These are phyloP conservation scores for Antennarius striatus DNA, from an alignment of 2,113 vertebrate genomes.

Conservation along the genomic window DNA sequence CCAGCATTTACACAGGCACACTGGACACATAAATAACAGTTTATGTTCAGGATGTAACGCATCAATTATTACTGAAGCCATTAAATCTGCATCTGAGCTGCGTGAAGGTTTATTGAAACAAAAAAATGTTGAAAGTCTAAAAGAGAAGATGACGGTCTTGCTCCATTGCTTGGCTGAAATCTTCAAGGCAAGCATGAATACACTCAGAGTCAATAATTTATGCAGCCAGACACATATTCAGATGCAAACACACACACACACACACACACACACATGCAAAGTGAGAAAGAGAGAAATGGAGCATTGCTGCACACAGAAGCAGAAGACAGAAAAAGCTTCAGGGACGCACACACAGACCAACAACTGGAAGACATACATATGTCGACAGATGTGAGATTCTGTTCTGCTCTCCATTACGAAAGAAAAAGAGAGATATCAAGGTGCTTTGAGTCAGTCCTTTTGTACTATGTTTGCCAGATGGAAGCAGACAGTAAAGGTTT, in stretches of 20 bases:
- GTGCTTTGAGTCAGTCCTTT: conserved; percentile 36
- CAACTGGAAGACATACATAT: conserved; percentile 52
- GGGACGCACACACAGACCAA: conserved; percentile 56
- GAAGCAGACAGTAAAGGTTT: conserved; percentile 59
- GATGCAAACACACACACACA: conserved; percentile 35
- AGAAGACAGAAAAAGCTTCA: conserved; percentile 48
- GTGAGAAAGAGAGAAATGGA: conserved; percentile 42
- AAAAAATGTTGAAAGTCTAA: conserved; percentile 43
- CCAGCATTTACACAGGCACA: conserved; percentile 16
- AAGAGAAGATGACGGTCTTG: conserved; percentile 58
- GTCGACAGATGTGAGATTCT: conserved; percentile 48
- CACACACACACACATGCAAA: conserved; percentile 35
- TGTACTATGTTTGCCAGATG: conserved; percentile 41
- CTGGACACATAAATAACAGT: conserved; percentile 50
- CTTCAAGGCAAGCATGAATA: conserved; percentile 73
- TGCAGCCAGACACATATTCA: conserved; percentile 44
- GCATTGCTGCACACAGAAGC: conserved; percentile 25
- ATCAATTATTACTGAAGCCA: conserved; percentile 54
- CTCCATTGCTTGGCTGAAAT: conserved; percentile 57
- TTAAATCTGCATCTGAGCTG: conserved; percentile 21
- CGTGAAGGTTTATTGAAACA: conserved; percentile 37
- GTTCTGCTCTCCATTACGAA: conserved; percentile 16
- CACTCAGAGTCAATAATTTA: conserved; percentile 79
- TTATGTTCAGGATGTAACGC: conserved; percentile 41
- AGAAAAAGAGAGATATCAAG: conserved; percentile 16